Conservation (phyloP, 2,113 vertebrate species). For the Mola mola region DNA sequence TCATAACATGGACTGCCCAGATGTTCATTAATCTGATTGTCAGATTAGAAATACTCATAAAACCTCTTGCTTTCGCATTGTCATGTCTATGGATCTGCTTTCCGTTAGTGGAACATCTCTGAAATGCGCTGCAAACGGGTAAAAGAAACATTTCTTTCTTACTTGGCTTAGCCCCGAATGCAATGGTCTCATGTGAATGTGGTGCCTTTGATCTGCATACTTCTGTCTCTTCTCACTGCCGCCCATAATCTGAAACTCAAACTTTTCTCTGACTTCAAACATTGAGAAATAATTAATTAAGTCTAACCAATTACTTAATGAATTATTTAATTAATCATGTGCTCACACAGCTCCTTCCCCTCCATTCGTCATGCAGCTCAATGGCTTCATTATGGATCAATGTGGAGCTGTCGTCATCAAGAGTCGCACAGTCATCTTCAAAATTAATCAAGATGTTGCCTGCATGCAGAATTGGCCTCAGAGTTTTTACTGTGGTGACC, state of each 20-base stretch:
- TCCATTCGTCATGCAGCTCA: conserved; percentile 78
- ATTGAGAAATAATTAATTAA: conserved; percentile 76
- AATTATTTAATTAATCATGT: conserved; percentile 80
- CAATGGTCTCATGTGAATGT: conserved; percentile 9
- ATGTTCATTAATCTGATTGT: conserved; percentile 55
- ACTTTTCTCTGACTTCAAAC: conserved; percentile 54
- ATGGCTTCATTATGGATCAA: conserved; percentile 81
- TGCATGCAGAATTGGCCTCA: conserved; percentile 67
- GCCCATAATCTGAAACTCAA: conserved; percentile 54
- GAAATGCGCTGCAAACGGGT: conserved; percentile 15
- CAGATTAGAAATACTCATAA: conserved; percentile 39
- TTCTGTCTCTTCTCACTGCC: conserved; percentile 35
- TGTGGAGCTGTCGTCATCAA: conserved; percentile 76
- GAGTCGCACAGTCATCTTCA: conserved; percentile 75
- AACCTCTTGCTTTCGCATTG: conserved; percentile 20
- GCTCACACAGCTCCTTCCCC: conserved; percentile 69
- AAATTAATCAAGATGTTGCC: conserved; percentile 81
- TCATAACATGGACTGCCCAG: conserved; percentile 15
- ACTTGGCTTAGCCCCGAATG: conserved; percentile 2
- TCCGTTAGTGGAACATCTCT: neutral
- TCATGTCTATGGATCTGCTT: conserved; percentile 20
- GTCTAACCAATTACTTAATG: conserved; percentile 68
- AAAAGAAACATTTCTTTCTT: neutral
- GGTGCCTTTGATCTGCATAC: conserved; percentile 17
- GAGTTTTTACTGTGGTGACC: conserved; percentile 63